Percentiles rank a stretch among this genome's conserved stretches.
Evolutionary conservation across 2,888 invertebrate species (phyloP).

Genomic region (Eremobia ochroleuca): DNA sequence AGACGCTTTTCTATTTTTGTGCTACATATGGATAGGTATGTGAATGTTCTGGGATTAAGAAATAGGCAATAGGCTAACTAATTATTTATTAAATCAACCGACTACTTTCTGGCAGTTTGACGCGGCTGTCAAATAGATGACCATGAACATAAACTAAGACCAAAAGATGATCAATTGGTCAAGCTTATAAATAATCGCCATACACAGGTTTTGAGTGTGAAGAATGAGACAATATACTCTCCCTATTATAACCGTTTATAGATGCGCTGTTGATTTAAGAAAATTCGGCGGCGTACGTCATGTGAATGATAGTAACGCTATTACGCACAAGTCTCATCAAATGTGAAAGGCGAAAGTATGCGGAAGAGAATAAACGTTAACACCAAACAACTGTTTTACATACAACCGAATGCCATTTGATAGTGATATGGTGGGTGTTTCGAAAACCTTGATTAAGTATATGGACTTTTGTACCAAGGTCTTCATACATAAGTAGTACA

Average conservation of each 20-base stretch:
- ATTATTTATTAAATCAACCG: not conserved
- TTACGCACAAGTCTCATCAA: slow-evolving; percentile 42
- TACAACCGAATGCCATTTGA: slow-evolving; percentile 24
- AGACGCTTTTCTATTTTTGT: not conserved
- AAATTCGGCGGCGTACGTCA: slow-evolving; percentile 23
- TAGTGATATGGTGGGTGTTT: not conserved
- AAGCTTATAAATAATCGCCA: slow-evolving; percentile 15
- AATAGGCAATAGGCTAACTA: not conserved
- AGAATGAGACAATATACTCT: slow-evolving; percentile 25
- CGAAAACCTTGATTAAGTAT: slow-evolving; percentile 7
- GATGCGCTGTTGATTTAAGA: not conserved
- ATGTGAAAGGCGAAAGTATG: slow-evolving; percentile 59
- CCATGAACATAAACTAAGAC: slow-evolving; percentile 11
- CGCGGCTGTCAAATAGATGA: slow-evolving; percentile 2
- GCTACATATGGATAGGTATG: not conserved
- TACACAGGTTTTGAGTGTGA: slow-evolving; percentile 4
- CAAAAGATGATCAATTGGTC: slow-evolving; percentile 31
- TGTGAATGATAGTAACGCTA: slow-evolving; percentile 34
- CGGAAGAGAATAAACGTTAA: slow-evolving; percentile 34
- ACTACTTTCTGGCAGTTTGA: not conserved
- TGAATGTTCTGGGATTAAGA: not conserved
- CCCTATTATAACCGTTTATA: slow-evolving; percentile 12
- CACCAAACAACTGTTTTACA: slow-evolving; percentile 49
- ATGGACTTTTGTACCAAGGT: not conserved
- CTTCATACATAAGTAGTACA: not conserved